These are phyloP conservation scores for Thyatira batis DNA, from an alignment of 2,888 invertebrate species.

Conservation along the genomic window DNA sequence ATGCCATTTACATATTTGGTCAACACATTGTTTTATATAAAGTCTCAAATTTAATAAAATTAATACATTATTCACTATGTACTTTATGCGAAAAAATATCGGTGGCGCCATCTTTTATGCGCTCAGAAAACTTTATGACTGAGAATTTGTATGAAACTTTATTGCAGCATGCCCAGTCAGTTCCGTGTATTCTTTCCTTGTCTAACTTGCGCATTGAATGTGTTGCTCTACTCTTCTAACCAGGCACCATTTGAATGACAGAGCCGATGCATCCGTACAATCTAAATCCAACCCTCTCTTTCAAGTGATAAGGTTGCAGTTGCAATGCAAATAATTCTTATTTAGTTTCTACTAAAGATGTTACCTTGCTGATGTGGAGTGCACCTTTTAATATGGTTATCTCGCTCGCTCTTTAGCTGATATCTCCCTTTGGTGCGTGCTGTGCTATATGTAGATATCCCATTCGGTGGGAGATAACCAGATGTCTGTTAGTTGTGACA, in stretches of 20 bases:
- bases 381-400: constrained; percentile 71
- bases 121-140: constrained; percentile 50
- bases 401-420: constrained; percentile 62
- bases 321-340: constrained; percentile 60
- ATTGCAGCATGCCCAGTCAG: constrained; percentile 62
- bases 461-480: constrained; percentile 73
- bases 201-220: constrained; percentile 39
- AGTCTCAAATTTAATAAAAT: constrained; percentile 9
- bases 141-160: constrained; percentile 56
- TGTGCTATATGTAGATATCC: constrained; percentile 77
- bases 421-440: constrained; percentile 73
- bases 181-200: constrained; percentile 51
- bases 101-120: constrained; percentile 72
- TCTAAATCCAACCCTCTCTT: constrained; percentile 62
- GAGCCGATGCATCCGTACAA: constrained; percentile 44
- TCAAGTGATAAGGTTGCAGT: constrained; percentile 69
- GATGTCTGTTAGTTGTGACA: constrained; percentile 69
- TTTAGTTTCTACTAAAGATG: constrained; percentile 57
- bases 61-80: constrained; percentile 7
- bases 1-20: not conserved
- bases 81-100: constrained; percentile 27
- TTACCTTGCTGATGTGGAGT: constrained; percentile 56
- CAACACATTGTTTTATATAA: not conserved
- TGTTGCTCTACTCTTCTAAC: constrained; percentile 55
- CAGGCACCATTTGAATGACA: constrained; percentile 46